Evolutionary conservation across 2,888 invertebrate genomes (phyloP), one percentile per base, ranked within the genome.

Genomic region (Dione vanillae): DNA sequence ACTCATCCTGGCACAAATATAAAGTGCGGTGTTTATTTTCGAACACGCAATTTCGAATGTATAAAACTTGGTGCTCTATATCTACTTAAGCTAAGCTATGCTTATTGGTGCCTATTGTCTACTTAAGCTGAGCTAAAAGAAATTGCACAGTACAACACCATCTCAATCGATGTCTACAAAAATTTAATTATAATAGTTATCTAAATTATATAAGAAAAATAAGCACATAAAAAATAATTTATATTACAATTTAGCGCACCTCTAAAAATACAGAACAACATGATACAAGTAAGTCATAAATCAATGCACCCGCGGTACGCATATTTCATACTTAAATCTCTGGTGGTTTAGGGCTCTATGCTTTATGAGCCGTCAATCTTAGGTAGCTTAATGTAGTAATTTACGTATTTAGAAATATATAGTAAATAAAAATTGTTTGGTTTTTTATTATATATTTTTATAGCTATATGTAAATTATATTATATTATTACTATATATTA

Each of bases 281-380:
- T 83, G 79, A 82, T 81, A 75, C 77, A 80, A 80, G 86, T 89
- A 83, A 87, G 85, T 79, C 87, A 89, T 93, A 93, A 93, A 93
- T 93, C 93, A 93, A 79, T 85, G 84, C 86, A 86, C 89, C 88
- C 82, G 82, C 83, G 89, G 85, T 85, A 84, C 87, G 88, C 89
- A 92, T 93, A 93, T 92, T 93, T 93, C 91, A 92, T 93, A 90
- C 86, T 93, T 92, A 93, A 92, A 92, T 93, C 92, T 93, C 92
- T 90, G 84, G 83, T 82, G 84, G 82, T 84, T 83, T 81, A 79
- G 78, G 82, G 82, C 82, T 74, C 78, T 81, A 69, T 87, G 78
- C 81, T 90, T 89, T 88, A 90, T 85, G 87, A 82, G 84, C 83
- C 82, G 85, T 85, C 89, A 85, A 84, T 85, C 83, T 87, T 81